phyloP scores from a whole-genome alignment of 2,888 invertebrate species.

The Caprella mutica region DNA sequence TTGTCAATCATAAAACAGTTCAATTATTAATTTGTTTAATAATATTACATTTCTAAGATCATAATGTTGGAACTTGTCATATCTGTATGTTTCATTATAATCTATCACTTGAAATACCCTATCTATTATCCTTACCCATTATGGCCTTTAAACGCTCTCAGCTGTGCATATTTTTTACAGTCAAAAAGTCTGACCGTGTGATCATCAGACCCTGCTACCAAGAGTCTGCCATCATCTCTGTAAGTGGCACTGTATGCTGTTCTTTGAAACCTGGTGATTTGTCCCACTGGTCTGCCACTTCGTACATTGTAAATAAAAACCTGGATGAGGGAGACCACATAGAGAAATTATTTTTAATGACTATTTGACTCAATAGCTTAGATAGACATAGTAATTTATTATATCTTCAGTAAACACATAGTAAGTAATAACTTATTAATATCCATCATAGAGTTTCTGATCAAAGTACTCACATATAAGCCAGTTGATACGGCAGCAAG shows the following conservation, averaged over 20 bases:
- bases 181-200: constrained; percentile 77
- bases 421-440: not conserved
- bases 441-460: not conserved
- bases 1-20: too few species aligned
- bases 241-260: constrained; percentile 76
- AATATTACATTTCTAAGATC: too few species aligned
- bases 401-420: not conserved
- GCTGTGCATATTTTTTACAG: constrained; percentile 63
- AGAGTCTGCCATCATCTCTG: constrained; percentile 64
- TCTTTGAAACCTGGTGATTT: constrained; percentile 68
- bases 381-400: too few species aligned
- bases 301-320: too few species aligned
- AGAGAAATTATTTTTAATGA: too few species aligned
- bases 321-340: too few species aligned
- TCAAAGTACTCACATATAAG: constrained; percentile 53
- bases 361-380: too few species aligned
- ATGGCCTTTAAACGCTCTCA: constrained; percentile 77
- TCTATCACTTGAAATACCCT: too few species aligned
- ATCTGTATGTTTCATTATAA: too few species aligned
- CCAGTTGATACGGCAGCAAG: constrained; percentile 89
- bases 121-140: constrained; percentile 47
- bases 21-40: too few species aligned
- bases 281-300: too few species aligned
- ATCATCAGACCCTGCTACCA: constrained; percentile 85
- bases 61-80: too few species aligned